Evolutionary conservation across 2,797 vertebrate species (phyloP).

Genomic region (Alosa sapidissima): DNA sequence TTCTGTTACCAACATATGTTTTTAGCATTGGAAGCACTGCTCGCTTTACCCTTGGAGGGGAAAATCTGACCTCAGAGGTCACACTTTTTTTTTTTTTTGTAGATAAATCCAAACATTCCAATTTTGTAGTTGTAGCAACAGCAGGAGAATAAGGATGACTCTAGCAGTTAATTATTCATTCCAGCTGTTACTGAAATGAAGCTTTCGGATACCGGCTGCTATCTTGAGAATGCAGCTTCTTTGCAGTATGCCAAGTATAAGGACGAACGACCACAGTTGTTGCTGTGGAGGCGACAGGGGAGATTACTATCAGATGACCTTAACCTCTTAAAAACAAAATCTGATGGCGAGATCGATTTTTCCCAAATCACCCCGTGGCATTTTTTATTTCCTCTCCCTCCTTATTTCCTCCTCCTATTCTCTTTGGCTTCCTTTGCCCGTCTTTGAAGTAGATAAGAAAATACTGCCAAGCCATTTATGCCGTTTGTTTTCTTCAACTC

Average conservation of each 20-base stretch:
- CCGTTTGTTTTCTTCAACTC: slow-evolving; percentile 64
- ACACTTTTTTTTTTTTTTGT: not conserved
- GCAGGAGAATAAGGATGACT: slow-evolving; percentile 27
- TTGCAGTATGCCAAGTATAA: not conserved
- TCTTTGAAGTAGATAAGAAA: slow-evolving; percentile 68
- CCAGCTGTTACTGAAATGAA: not conserved
- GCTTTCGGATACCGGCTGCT: not conserved
- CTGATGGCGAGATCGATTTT: not conserved
- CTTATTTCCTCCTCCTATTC: slow-evolving; percentile 60
- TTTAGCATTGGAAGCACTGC: slow-evolving; percentile 16
- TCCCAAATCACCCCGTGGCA: not conserved
- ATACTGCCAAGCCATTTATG: slow-evolving; percentile 61
- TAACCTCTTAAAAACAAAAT: not conserved
- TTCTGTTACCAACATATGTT: slow-evolving; percentile 43
- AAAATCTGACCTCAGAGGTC: not conserved
- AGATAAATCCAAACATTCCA: not conserved
- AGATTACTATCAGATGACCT: not conserved
- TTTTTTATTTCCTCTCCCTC: slow-evolving; percentile 31
- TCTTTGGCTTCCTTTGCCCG: slow-evolving; percentile 69
- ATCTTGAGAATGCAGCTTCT: not conserved
- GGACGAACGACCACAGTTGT: not conserved
- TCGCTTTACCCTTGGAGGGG: not conserved
- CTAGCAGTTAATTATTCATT: not conserved
- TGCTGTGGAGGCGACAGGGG: not conserved
- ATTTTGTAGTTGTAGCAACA: not conserved